These are phyloP conservation scores for Eudemis profundana DNA, from an alignment of 2,888 invertebrate genomes.

Conservation along the genomic window DNA sequence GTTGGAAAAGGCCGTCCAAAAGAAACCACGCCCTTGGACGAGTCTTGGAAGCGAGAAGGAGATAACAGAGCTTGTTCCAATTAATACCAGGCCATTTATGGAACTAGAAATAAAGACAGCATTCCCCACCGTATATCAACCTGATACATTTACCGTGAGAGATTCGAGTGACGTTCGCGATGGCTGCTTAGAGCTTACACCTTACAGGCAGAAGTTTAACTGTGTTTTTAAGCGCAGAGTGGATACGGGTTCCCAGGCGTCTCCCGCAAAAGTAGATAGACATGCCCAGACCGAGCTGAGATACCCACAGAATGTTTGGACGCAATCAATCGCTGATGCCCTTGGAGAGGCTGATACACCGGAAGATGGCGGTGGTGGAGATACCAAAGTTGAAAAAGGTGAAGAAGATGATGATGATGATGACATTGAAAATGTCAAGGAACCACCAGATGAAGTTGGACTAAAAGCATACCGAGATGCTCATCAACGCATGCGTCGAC, in stretches of 20 bases:
- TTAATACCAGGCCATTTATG: slow-evolving; percentile 84
- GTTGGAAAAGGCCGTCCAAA: slow-evolving; percentile 84
- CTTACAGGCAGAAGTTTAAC: slow-evolving; percentile 83
- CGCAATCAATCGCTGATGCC: slow-evolving; percentile 85
- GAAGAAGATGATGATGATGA: slow-evolving; percentile 59
- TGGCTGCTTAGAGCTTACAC: slow-evolving; percentile 88
- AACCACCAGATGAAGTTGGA: slow-evolving; percentile 65
- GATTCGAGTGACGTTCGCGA: slow-evolving; percentile 86
- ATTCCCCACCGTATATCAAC: slow-evolving; percentile 82
- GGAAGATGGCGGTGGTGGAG: slow-evolving; percentile 49
- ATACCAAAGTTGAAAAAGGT: slow-evolving; percentile 41
- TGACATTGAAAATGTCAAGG: slow-evolving; percentile 55
- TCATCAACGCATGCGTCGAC: slow-evolving; percentile 65
- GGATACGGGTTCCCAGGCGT: slow-evolving; percentile 85
- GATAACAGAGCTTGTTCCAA: slow-evolving; percentile 82
- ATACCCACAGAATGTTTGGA: slow-evolving; percentile 89
- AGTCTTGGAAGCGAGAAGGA: slow-evolving; percentile 88
- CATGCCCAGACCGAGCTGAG: slow-evolving; percentile 88
- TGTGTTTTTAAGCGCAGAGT: slow-evolving; percentile 85
- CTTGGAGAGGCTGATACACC: slow-evolving; percentile 55
- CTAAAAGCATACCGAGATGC: slow-evolving; percentile 66
- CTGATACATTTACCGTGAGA: slow-evolving; percentile 81
- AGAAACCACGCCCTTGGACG: slow-evolving; percentile 85
- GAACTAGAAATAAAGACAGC: slow-evolving; percentile 88
- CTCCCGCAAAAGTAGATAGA: slow-evolving; percentile 72